phyloP scores from a whole-genome alignment of 1,140 invertebrate genomes.

The Anoplophora glabripennis region DNA sequence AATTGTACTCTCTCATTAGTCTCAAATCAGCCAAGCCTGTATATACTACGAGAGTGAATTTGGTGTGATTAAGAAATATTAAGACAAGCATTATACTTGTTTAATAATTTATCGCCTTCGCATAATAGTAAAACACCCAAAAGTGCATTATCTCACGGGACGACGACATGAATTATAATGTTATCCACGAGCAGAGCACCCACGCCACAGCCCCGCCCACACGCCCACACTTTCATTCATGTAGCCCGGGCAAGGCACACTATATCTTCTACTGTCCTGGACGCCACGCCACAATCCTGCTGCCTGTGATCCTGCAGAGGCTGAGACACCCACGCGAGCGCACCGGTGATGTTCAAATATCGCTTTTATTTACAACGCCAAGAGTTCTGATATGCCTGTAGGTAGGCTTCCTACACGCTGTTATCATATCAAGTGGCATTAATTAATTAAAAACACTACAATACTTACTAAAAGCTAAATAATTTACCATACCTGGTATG shows the following conservation, averaged over 20 bases:
- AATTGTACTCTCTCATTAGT: too few species aligned
- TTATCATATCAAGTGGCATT: too few species aligned
- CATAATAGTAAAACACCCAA: neutral
- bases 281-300: constrained; percentile 13
- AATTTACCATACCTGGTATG: too few species aligned
- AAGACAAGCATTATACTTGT: neutral
- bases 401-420: too few species aligned
- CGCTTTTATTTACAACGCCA: too few species aligned
- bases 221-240: constrained; percentile 30
- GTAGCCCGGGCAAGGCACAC: constrained; percentile 15
- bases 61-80: neutral
- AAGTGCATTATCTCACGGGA: neutral
- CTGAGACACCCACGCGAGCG: constrained; percentile 7
- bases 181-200: constrained; percentile 17
- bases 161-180: constrained; percentile 7
- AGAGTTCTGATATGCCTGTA: too few species aligned
- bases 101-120: neutral
- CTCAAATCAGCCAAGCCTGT: too few species aligned
- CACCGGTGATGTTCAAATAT: neutral
- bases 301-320: constrained; percentile 16
- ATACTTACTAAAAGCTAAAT: too few species aligned
- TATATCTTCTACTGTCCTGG: too few species aligned
- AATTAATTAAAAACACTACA: too few species aligned
- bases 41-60: neutral
- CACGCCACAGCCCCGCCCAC: constrained; percentile 25